Percentiles rank a stretch among this genome's conserved stretches.
Conservation (phyloP, 2,797 vertebrate species). For the Phyllotis vaccarum region DNA sequence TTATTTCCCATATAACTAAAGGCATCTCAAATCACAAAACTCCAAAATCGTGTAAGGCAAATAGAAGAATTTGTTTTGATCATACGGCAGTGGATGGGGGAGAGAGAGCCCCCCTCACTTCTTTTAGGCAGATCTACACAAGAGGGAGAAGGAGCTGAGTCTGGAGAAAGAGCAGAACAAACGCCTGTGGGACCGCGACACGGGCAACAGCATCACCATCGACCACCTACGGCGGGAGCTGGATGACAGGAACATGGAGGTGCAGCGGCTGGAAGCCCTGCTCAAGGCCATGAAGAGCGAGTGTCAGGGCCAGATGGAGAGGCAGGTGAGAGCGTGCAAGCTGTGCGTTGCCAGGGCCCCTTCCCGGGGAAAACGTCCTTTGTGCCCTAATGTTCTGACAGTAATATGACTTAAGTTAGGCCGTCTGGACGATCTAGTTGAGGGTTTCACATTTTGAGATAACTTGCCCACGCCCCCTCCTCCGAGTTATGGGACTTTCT, state of each 20-base stretch:
- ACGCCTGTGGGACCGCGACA: conserved; percentile 82
- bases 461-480: not conserved
- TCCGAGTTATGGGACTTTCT: not conserved
- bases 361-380: rapidly evolving
- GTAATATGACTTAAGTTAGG: not conserved
- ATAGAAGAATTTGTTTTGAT: not conserved
- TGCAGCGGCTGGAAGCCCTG: conserved; percentile 83
- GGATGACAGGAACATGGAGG: conserved; percentile 80
- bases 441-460: not conserved
- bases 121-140: conserved; percentile 83
- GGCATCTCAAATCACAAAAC: not conserved
- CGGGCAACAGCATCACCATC: conserved; percentile 79
- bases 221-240: conserved; percentile 84
- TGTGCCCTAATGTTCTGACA: not conserved
- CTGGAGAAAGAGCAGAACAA: conserved; percentile 86
- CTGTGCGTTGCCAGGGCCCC: not conserved
- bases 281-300: conserved; percentile 85
- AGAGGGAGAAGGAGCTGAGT: conserved; percentile 83
- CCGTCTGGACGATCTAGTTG: too few relatives aligned
- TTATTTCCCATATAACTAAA: conserved; percentile 28
- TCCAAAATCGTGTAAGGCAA: not conserved
- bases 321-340: conserved; percentile 79
- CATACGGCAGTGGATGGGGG: not conserved
- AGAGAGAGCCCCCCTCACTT: not conserved
- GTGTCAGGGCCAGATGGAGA: conserved; percentile 83